phyloP scores from a whole-genome alignment of 2,797 vertebrate genomes.

The Anas bahamensis region DNA sequence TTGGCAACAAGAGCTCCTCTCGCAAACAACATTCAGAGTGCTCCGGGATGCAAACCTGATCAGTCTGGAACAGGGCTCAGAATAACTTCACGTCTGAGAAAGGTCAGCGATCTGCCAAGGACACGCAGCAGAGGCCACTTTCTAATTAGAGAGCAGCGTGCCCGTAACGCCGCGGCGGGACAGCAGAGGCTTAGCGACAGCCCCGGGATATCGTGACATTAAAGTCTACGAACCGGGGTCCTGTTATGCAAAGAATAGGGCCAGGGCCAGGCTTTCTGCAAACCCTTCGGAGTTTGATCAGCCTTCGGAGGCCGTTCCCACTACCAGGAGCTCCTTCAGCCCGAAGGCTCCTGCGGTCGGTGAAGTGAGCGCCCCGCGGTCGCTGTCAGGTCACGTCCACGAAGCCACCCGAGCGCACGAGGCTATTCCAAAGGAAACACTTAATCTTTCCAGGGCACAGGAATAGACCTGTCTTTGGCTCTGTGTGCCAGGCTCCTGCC shows the following conservation, averaged over 20 bases:
- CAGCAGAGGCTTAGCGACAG: constrained; percentile 12
- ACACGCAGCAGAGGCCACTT: constrained; percentile 13
- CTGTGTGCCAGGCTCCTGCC: neutral
- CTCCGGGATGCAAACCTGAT: constrained; percentile 24
- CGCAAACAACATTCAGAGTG: constrained; percentile 26
- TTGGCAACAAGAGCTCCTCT: constrained; percentile 5
- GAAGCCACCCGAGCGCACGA: neutral
- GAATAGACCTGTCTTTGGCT: constrained; percentile 13
- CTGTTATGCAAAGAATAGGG: neutral
- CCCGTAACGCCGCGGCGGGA: neutral
- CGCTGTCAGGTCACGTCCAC: neutral
- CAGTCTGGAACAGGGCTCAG: constrained; percentile 42
- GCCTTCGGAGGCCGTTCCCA: neutral
- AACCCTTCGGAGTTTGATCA: neutral
- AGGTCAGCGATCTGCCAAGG: constrained; percentile 59
- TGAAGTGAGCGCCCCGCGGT: neutral
- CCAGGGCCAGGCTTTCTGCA: neutral
- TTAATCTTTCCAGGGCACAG: constrained; percentile 8
- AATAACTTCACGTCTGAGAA: constrained; percentile 42
- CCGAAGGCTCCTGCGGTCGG: fast-evolving
- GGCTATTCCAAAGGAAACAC: constrained; percentile 35
- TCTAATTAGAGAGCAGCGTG: constrained; percentile 56
- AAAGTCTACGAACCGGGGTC: neutral
- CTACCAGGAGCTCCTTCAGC: neutral
- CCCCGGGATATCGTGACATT: neutral